Evolutionary conservation across 2,797 vertebrate species (phyloP), one percentile per base, ranked within the genome.

Genomic region (Momotus momota): DNA sequence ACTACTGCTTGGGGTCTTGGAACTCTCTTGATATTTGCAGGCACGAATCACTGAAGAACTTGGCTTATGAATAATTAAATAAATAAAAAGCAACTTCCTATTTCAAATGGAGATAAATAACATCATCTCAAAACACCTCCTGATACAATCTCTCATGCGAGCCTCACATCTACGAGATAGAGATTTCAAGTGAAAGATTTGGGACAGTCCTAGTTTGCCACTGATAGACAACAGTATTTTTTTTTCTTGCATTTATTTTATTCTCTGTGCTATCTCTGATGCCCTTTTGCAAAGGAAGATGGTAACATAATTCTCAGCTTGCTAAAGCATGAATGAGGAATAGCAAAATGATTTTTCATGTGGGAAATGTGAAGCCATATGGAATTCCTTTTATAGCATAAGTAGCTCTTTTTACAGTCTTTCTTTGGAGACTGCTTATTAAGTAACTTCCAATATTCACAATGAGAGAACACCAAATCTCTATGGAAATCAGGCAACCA

Each of bases 31-130:
- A 38, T 96, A 81, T 94, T 95, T 96, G 86, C 64, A 95, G 92
- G 52, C 62, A 73, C 40, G 62, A 92, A 80, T 25, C 74, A 80
- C 73, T 69, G 70, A 94, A 97, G 87, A 81, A 79, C 5, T 3
- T 57, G 74, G 74, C 45, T 96, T 92, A 81, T 91, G 66, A 96
- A 94, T 96, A 95, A 96, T 89, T 73, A 90, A 96, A 91, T 18
- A 61, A 13, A 52, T 19, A 91, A 78, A 96, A 81, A 90, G 60
- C 60, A 77, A 41, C 46, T 91, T 92, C 72, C 55, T 83, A 43
- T 84, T 87, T 88, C 55, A 96, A 94, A 80, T 73, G 20, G 57
- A 94, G 88, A 93, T 81, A 97, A 94, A 95, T 27, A 90, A 6
- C 49, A 62, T 38, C 33, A 67, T 92, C 84, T 94, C 51, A 64